A percentile compares a stretch with the other conserved stretches of the same genome.
Conservation (phyloP, 1,140 invertebrate species). For the Drosophila watanabei region DNA sequence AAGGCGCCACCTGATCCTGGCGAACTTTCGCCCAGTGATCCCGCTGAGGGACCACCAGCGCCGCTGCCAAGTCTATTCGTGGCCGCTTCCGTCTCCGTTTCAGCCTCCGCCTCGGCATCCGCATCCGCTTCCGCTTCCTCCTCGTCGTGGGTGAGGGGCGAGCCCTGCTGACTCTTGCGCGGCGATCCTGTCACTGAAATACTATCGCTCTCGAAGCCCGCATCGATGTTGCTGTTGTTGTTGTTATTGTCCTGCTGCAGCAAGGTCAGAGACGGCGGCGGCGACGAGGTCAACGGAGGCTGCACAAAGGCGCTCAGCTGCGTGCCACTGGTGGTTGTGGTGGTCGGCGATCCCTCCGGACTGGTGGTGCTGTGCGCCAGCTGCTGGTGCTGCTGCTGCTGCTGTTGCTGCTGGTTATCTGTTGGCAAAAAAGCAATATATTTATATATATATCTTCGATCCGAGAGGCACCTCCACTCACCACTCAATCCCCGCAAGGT, state of each 20-base stretch:
- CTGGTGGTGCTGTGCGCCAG: conserved; percentile 88
- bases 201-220: conserved; percentile 87
- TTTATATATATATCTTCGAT: neutral
- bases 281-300: conserved; percentile 47
- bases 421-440: neutral
- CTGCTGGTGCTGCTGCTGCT: conserved; percentile 65
- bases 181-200: conserved; percentile 90
- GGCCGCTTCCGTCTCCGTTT: conserved; percentile 36
- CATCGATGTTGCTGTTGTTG: conserved; percentile 78
- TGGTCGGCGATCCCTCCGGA: conserved; percentile 86
- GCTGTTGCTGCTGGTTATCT: conserved; percentile 74
- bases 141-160: conserved; percentile 62
- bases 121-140: conserved; percentile 60
- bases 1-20: conserved; percentile 72
- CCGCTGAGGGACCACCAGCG: neutral
- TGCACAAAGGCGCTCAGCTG: conserved; percentile 60
- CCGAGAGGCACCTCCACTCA: neutral
- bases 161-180: conserved; percentile 63
- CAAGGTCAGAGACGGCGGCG: conserved; percentile 61
- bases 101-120: conserved; percentile 19
- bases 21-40: neutral
- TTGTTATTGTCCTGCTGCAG: conserved; percentile 73
- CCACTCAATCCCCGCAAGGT: conserved; percentile 74
- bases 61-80: conserved; percentile 11
- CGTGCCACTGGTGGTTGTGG: conserved; percentile 65